These are phyloP conservation scores for Blera fallax DNA, from an alignment of 2,888 invertebrate genomes.

Conservation along the genomic window DNA sequence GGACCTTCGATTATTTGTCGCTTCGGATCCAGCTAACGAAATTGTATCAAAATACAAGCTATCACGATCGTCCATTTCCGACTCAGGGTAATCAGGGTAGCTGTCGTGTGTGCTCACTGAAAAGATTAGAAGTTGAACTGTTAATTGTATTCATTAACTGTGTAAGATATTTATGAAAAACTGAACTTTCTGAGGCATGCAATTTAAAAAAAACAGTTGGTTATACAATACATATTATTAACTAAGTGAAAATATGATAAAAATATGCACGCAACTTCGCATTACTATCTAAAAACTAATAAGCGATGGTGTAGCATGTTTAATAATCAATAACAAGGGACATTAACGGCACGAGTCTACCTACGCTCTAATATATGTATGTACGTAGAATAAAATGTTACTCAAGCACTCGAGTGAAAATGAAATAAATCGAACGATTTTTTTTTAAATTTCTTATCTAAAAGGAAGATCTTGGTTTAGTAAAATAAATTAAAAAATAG, in stretches of 20 bases:
- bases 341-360: background rate
- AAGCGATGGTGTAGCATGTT: background rate
- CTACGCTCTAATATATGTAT: background rate
- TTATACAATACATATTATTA: background rate
- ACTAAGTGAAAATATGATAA: background rate
- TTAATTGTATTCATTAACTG: background rate
- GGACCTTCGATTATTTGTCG: conserved; percentile 80
- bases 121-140: conserved; percentile 56
- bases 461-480: too few species aligned
- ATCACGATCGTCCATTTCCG: conserved; percentile 81
- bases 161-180: background rate
- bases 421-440: too few species aligned
- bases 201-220: conserved; percentile 18
- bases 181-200: conserved; percentile 16
- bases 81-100: conserved; percentile 79
- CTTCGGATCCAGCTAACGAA: conserved; percentile 81
- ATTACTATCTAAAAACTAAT: background rate
- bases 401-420: too few species aligned
- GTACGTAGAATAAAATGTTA: background rate
- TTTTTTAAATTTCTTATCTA: too few species aligned
- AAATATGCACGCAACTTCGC: background rate
- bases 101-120: conserved; percentile 81
- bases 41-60: conserved; percentile 81
- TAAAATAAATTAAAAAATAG: too few species aligned
- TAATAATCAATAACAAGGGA: background rate